Evolutionary conservation across 2,113 vertebrate genomes (phyloP), one percentile per base, ranked within the genome.

Genomic region (Rhodinocichla rosea): DNA sequence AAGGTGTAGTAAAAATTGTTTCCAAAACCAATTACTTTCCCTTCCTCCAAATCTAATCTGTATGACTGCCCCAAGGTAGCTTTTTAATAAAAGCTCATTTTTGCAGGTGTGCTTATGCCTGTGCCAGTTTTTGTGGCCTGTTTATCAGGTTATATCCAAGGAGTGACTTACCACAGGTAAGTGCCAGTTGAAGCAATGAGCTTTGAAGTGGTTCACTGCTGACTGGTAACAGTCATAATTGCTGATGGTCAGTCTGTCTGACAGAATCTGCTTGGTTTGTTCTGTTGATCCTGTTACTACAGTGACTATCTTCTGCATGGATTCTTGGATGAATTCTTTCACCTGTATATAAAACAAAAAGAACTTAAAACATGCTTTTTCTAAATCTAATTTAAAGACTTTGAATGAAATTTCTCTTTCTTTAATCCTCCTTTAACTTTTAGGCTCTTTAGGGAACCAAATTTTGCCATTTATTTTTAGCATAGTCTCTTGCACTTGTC

Each of bases 171-270:
- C 99, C 98, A 97, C 75, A 5, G 98, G 7, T 18, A 97, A 93
- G 93, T 99, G 98, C 99, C 99, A 99, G 98, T 99, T 99, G 98
- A 99, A 99, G 97, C 99, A 99, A 89, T 13, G 97, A 18, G 90
- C 73, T 95, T 98, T 99, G 98, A 98, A 99, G 97, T 99, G 97
- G 4, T 94, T 92, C 49, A 98, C 96, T 0, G 98, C 97, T 2
- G 91, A 77, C 90, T 97, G 96, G 97, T 99, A 99, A 94, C 99
- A 99, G 35, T 91, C 65, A 2, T 99, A 97, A 79, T 98, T 97
- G 7, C 69, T 97, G 89, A 99, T 98, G 4, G 94, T 96, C 28
- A 95, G 13, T 47, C 95, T 97, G 13, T 96, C 89, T 10, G 97
- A 95, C 57, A 99, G 89, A 22, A 99, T 95, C 57, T 93, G 57